phyloP scores from a whole-genome alignment of 2,113 vertebrate genomes.

The Vulpes vulpes region DNA sequence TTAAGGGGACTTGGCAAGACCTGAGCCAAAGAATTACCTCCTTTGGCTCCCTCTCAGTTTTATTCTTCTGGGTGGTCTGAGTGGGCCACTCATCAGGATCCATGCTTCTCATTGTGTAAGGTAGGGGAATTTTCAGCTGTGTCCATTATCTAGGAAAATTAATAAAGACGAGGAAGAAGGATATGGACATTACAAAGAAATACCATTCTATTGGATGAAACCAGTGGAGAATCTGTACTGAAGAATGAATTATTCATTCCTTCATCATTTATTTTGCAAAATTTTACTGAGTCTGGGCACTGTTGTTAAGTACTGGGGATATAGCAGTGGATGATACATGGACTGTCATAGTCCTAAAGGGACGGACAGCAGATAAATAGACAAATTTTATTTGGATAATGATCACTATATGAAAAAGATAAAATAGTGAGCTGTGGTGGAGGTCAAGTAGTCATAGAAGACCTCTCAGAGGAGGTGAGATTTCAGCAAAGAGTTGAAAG shows the following conservation, averaged over 20 bases:
- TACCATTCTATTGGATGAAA: neutral
- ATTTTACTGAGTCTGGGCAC: neutral
- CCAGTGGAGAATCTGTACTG: neutral
- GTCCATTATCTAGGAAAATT: conserved; percentile 31
- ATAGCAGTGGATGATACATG: neutral
- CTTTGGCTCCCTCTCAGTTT: conserved; percentile 35
- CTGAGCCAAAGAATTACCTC: neutral
- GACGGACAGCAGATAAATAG: neutral
- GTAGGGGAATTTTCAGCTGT: conserved; percentile 14
- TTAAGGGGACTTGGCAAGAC: conserved; percentile 1
- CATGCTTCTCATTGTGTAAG: neutral
- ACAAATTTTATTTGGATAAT: conserved; percentile 19
- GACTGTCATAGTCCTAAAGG: neutral
- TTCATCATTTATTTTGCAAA: conserved; percentile 12
- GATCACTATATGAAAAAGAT: neutral
- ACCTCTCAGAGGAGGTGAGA: neutral
- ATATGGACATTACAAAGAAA: conserved; percentile 22
- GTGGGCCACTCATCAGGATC: neutral
- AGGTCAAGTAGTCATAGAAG: conserved; percentile 13
- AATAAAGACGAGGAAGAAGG: conserved; percentile 19
- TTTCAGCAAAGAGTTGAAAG: conserved; percentile 45
- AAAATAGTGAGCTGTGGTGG: neutral
- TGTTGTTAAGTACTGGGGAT: neutral
- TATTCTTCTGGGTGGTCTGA: conserved; percentile 51
- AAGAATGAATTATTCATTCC: conserved; percentile 32